phyloP scores from a whole-genome alignment of 2,888 invertebrate genomes.

The Chaitophorus viminalis region DNA sequence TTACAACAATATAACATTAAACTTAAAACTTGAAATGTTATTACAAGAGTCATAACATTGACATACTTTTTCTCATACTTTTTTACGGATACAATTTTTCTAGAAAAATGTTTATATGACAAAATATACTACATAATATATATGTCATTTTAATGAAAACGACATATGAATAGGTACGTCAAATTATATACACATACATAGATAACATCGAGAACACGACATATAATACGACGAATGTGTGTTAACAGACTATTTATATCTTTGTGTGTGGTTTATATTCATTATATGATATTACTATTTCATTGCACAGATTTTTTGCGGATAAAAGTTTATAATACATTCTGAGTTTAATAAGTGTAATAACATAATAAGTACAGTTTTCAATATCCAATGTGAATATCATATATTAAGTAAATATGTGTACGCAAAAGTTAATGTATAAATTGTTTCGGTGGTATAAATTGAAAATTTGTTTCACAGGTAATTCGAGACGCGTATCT shows the following conservation, averaged over 20 bases:
- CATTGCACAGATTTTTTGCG: not conserved
- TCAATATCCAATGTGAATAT: not conserved
- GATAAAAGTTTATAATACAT: not conserved
- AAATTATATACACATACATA: not conserved
- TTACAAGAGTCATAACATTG: not conserved
- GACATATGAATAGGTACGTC: no score
- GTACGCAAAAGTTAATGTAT: not conserved
- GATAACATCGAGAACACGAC: not conserved
- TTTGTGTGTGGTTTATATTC: not conserved
- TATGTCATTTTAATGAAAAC: not conserved
- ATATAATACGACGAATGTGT: not conserved
- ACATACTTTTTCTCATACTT: not conserved
- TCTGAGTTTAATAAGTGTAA: not conserved
- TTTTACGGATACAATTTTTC: not conserved
- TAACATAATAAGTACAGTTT: not conserved
- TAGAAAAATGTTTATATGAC: not conserved
- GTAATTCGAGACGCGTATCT: no score
- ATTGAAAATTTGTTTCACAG: not conserved
- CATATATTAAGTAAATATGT: not conserved
- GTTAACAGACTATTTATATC: not conserved
- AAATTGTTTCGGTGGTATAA: not conserved
- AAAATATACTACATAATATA: not conserved
- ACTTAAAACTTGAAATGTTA: not conserved
- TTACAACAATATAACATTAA: no score
- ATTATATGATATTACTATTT: not conserved